These are phyloP conservation scores for Corapipo altera DNA, from an alignment of 2,113 vertebrate species.

Conservation along the genomic window DNA sequence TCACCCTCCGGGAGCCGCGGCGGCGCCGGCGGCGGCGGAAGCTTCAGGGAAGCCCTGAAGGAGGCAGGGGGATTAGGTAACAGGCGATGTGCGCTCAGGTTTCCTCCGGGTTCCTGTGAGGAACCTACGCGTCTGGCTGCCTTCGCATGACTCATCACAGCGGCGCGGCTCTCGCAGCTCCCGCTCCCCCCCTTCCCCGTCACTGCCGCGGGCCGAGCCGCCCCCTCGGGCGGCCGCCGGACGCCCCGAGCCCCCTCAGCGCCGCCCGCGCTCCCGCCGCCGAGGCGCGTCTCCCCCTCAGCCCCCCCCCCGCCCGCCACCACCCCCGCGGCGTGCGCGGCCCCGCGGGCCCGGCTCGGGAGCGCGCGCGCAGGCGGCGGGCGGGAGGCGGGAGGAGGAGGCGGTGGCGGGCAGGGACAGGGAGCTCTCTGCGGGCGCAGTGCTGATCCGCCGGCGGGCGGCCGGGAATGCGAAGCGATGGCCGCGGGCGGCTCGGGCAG, in stretches of 20 bases:
- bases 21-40: slow-evolving; percentile 52
- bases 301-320: too few relatives aligned
- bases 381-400: too few relatives aligned
- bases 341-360: too few relatives aligned
- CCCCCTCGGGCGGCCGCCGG: neutral
- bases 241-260: too few relatives aligned
- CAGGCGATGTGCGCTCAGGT: slow-evolving; percentile 33
- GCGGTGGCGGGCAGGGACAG: neutral
- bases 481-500: slow-evolving; percentile 67
- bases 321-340: too few relatives aligned
- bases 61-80: slow-evolving; percentile 46
- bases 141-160: slow-evolving; percentile 42
- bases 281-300: too few relatives aligned
- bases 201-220: neutral
- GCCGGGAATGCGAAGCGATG: slow-evolving; percentile 93
- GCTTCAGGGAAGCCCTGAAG: slow-evolving; percentile 37
- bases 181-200: neutral
- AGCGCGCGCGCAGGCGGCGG: too few relatives aligned
- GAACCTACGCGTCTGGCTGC: slow-evolving; percentile 62
- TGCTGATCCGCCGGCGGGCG: slow-evolving; percentile 41
- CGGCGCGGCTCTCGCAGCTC: neutral
- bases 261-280: too few relatives aligned
- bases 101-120: slow-evolving; percentile 46
- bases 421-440: slow-evolving; percentile 41
- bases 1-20: neutral